Percentiles rank a stretch among this genome's conserved stretches.
These are phyloP conservation scores for Centropyge bicolor DNA, from an alignment of 2,797 vertebrate species.

Conservation along the genomic window DNA sequence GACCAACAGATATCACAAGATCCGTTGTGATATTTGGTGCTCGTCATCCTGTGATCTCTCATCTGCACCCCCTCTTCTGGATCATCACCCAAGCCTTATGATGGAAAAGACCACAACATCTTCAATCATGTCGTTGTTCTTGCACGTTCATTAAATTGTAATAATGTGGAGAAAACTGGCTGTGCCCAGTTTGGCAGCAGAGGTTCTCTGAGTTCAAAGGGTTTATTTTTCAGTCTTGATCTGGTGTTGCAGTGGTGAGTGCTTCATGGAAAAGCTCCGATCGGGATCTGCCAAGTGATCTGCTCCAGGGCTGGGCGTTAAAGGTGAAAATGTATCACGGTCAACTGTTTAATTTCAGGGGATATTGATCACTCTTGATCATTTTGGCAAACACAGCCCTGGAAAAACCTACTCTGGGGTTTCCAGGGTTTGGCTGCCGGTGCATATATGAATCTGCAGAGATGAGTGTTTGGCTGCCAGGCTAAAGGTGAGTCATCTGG, in stretches of 20 bases:
- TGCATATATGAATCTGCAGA: no score
- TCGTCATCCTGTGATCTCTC: neutral
- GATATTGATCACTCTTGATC: no score
- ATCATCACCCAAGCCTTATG: slow-evolving; percentile 37
- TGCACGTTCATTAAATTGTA: slow-evolving; percentile 28
- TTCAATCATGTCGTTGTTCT: slow-evolving; percentile 26
- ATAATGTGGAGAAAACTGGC: slow-evolving; percentile 46
- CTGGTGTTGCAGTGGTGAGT: slow-evolving; percentile 45
- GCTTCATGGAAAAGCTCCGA: slow-evolving; percentile 63
- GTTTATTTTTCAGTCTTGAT: slow-evolving; percentile 57
- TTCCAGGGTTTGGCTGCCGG: no score
- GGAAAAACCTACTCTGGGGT: no score
- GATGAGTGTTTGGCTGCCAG: no score
- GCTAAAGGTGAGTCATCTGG: no score
- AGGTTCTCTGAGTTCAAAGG: slow-evolving; percentile 31
- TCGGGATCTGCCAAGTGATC: slow-evolving; percentile 48
- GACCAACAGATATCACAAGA: slow-evolving; percentile 23
- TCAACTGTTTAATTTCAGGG: no score
- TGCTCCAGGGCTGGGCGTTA: neutral
- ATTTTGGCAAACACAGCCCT: no score
- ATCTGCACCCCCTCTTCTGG: neutral
- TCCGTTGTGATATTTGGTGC: slow-evolving; percentile 9
- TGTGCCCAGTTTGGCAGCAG: slow-evolving; percentile 41
- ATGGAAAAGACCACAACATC: slow-evolving; percentile 49
- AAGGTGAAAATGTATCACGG: no score